Percentiles rank a stretch among this genome's conserved stretches.
Conservation (phyloP, 2,888 invertebrate genomes). For the Nematopogon swammerdamellus region DNA sequence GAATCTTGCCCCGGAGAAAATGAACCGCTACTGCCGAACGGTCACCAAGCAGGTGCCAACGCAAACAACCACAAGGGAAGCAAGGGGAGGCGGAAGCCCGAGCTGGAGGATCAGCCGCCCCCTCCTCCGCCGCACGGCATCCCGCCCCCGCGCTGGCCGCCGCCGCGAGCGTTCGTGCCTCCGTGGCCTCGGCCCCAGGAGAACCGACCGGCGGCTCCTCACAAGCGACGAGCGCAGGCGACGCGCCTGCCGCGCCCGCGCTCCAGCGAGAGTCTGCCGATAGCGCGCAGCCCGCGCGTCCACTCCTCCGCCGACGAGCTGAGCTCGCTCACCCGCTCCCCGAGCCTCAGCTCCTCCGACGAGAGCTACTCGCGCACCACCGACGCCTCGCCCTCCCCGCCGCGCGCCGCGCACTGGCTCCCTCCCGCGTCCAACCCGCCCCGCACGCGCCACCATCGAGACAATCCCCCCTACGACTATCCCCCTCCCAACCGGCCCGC, state of each 20-base stretch:
- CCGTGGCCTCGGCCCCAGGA: conserved; percentile 62
- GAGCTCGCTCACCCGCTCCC: conserved; percentile 76
- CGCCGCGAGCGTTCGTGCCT: conserved; percentile 52
- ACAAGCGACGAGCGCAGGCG: conserved; percentile 36
- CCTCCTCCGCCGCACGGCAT: conserved; percentile 54
- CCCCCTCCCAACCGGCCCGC: conserved; percentile 56
- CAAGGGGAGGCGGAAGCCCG: conserved; percentile 44
- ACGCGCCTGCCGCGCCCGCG: conserved; percentile 59
- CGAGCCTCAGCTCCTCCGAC: conserved; percentile 80
- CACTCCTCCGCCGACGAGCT: conserved; percentile 82
- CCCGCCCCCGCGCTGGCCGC: conserved; percentile 41
- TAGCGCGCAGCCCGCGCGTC: conserved; percentile 57
- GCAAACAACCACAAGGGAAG: conserved; percentile 43
- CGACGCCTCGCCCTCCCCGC: conserved; percentile 62
- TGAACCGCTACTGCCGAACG: conserved; percentile 52
- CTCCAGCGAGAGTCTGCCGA: conserved; percentile 63
- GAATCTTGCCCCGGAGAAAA: conserved; percentile 58
- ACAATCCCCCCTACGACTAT: conserved; percentile 37
- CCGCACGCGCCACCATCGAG: conserved; percentile 26
- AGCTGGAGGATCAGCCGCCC: conserved; percentile 47
- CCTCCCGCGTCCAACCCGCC: conserved; percentile 50
- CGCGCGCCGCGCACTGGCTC: conserved; percentile 51
- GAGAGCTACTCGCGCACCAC: conserved; percentile 82
- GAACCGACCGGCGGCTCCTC: conserved; percentile 32
- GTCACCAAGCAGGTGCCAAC: conserved; percentile 18